Evolutionary conservation across 2,888 invertebrate species (phyloP).

Genomic region (Sarcophaga caerulescens): DNA sequence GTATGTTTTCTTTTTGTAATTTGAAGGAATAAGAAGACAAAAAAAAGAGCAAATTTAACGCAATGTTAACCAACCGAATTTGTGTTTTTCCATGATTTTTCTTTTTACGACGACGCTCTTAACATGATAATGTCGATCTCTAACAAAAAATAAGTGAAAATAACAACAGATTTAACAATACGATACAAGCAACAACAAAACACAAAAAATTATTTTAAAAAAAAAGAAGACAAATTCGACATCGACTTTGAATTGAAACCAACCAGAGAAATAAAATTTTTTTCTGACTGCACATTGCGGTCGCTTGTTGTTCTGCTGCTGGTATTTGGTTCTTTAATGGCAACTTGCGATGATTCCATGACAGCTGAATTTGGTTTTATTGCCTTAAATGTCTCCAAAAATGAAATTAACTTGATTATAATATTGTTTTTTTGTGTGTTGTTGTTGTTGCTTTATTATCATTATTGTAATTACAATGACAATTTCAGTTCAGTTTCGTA

Average conservation of each 20-base stretch:
- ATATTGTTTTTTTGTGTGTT: background rate
- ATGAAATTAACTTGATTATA: conserved; percentile 61
- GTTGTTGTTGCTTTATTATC: conserved; percentile 3
- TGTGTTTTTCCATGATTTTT: conserved; percentile 15
- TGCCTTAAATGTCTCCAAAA: conserved; percentile 45
- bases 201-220: background rate
- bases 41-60: conserved; percentile 53
- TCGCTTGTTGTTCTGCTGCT: conserved; percentile 16
- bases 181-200: conserved; percentile 15
- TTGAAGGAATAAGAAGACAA: background rate
- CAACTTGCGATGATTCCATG: conserved; percentile 52
- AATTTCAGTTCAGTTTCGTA: conserved; percentile 28
- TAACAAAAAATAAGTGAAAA: conserved; percentile 13
- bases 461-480: conserved; percentile 39
- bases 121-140: conserved; percentile 19
- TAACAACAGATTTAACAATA: conserved; percentile 24
- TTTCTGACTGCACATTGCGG: conserved; percentile 50
- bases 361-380: conserved; percentile 33
- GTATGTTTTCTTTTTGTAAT: too few species aligned
- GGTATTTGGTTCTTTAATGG: conserved; percentile 9
- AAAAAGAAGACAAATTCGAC: background rate
- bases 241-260: background rate
- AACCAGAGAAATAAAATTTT: background rate
- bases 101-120: background rate
- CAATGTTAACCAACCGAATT: conserved; percentile 60